phyloP scores from a whole-genome alignment of 2,113 vertebrate genomes.

The Sapayoa aenigma region DNA sequence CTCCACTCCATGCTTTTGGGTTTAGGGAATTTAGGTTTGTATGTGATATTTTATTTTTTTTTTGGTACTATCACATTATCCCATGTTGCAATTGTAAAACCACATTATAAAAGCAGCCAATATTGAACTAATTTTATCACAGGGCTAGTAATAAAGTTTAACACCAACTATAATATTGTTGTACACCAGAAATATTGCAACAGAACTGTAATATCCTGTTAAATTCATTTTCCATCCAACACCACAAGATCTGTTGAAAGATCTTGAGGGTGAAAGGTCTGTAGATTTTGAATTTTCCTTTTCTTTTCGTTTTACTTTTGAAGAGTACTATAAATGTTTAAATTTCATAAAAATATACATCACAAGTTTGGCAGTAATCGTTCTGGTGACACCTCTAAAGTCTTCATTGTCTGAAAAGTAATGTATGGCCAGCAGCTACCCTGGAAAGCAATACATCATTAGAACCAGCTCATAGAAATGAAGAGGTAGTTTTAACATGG shows the following conservation, averaged over 20 bases:
- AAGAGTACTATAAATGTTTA: constrained; percentile 1
- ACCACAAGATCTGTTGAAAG: constrained; percentile 59
- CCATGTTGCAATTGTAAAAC: constrained; percentile 63
- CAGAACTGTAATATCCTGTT: constrained; percentile 73
- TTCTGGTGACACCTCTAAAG: not conserved
- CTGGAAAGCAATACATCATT: constrained; percentile 5
- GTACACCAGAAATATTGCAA: constrained; percentile 70
- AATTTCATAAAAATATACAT: constrained; percentile 31
- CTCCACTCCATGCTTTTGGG: not conserved
- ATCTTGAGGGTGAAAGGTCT: constrained; percentile 42
- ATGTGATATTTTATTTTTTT: not conserved
- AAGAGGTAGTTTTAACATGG: not conserved
- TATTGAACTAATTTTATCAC: constrained; percentile 75
- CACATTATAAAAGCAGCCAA: constrained; percentile 65
- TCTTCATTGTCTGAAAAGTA: constrained; percentile 10
- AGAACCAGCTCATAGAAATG: not conserved
- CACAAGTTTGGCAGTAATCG: not conserved
- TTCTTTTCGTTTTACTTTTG: not conserved
- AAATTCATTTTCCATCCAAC: constrained; percentile 64
- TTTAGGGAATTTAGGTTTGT: not conserved
- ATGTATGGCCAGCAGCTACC: not conserved
- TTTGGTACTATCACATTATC: constrained; percentile 51
- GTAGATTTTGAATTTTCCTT: not conserved
- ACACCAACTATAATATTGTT: constrained; percentile 70
- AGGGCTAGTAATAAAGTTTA: constrained; percentile 70